These are phyloP conservation scores for Diploptera punctata DNA, from an alignment of 2,888 invertebrate species.

Conservation along the genomic window DNA sequence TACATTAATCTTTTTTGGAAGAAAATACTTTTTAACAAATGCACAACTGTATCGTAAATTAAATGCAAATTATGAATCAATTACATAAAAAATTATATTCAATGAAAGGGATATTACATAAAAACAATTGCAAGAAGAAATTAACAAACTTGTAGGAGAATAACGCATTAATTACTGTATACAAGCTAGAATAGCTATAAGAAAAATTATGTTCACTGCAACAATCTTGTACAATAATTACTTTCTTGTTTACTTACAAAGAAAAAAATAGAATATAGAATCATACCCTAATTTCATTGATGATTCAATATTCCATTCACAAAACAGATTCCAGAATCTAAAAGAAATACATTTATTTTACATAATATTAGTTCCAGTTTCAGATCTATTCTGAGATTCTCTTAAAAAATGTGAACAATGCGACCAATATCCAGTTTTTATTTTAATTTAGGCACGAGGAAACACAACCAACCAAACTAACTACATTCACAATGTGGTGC, in stretches of 20 bases:
- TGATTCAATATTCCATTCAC: not conserved
- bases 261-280: not conserved
- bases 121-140: not conserved
- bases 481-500: slow-evolving; percentile 3
- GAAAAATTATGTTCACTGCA: too few relatives aligned
- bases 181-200: too few relatives aligned
- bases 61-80: slow-evolving; percentile 10
- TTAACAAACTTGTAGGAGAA: not conserved
- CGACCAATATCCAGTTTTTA: not conserved
- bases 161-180: not conserved
- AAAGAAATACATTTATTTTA: not conserved
- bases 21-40: not conserved
- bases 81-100: not conserved
- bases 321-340: not conserved
- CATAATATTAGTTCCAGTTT: not conserved
- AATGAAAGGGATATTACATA: not conserved
- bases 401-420: not conserved
- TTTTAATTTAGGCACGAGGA: not conserved
- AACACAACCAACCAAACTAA: slow-evolving; percentile 22
- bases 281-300: not conserved
- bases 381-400: slow-evolving; percentile 9
- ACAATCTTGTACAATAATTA: slow-evolving; percentile 19
- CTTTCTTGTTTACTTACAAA: not conserved
- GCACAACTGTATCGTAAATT: not conserved
- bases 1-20: not conserved